These are phyloP conservation scores for Mamestra configurata DNA, from an alignment of 1,140 invertebrate genomes.

Conservation along the genomic window DNA sequence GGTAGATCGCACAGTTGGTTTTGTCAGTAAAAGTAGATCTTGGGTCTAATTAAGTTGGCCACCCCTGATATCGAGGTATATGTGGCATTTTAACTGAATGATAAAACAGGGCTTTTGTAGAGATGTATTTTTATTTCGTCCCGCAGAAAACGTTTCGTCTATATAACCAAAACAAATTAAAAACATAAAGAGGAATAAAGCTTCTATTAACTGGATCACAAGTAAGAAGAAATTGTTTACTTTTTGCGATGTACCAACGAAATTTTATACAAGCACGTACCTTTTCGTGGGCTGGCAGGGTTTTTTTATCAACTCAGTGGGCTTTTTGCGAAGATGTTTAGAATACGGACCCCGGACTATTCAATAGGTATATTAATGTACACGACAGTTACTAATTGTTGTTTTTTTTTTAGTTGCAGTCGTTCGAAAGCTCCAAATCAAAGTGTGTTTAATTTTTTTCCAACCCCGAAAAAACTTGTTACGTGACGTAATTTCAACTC, in stretches of 20 bases:
- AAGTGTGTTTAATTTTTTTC: slow-evolving; percentile 40
- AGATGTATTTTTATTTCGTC: background rate
- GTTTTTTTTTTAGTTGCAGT: slow-evolving; percentile 23
- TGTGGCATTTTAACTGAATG: background rate
- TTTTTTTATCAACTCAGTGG: slow-evolving; percentile 11
- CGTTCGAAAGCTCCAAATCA: slow-evolving; percentile 17
- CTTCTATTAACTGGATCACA: slow-evolving; percentile 16
- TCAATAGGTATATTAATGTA: slow-evolving; percentile 37
- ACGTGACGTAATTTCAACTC: slow-evolving; percentile 44
- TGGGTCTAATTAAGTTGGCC: no score
- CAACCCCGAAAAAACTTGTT: background rate
- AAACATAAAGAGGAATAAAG: background rate
- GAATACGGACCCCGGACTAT: slow-evolving; percentile 15
- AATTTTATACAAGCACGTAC: slow-evolving; percentile 32
- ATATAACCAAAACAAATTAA: slow-evolving; percentile 8
- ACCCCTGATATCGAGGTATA: no score
- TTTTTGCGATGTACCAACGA: slow-evolving; percentile 20
- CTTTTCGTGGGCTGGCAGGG: background rate
- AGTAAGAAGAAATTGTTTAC: slow-evolving; percentile 32
- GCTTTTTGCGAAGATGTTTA: slow-evolving; percentile 25
- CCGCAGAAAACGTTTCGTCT: background rate
- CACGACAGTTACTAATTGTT: slow-evolving; percentile 41
- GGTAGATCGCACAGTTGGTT: no score
- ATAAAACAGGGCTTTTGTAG: background rate
- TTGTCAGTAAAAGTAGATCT: no score